Conservation (phyloP, 2,888 invertebrate species). For the Ophion ellenae region DNA sequence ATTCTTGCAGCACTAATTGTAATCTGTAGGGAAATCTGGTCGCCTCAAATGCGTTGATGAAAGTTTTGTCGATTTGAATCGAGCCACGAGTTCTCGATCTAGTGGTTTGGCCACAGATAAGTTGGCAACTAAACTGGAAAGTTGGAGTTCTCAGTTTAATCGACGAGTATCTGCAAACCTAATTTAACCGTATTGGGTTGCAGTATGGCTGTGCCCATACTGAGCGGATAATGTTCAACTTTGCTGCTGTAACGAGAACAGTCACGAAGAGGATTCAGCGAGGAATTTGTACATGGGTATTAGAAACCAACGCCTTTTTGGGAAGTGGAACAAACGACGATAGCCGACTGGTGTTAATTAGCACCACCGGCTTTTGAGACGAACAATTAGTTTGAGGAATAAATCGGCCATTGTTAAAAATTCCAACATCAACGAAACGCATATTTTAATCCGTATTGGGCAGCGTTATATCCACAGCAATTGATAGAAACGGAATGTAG, state of each 20-base stretch:
- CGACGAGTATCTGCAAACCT: neutral
- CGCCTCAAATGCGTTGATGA: neutral
- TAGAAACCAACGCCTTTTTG: too few relatives aligned
- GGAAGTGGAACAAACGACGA: too few relatives aligned
- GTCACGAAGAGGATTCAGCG: too few relatives aligned
- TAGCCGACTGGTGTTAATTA: neutral
- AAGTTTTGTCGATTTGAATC: too few relatives aligned
- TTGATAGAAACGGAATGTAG: neutral
- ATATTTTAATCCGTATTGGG: neutral
- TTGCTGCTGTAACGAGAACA: too few relatives aligned
- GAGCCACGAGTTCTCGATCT: too few relatives aligned
- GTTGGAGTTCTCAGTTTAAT: neutral
- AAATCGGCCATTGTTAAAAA: neutral
- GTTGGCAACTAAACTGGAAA: neutral
- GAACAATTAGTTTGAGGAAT: neutral
- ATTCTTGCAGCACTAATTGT: neutral
- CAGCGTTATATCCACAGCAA: neutral
- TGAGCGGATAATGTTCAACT: too few relatives aligned
- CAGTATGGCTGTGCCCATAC: neutral
- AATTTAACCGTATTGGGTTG: neutral
- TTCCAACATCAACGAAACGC: neutral
- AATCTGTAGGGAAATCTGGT: neutral
- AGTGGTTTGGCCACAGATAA: neutral
- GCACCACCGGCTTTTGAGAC: neutral
- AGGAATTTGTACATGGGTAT: too few relatives aligned